phyloP scores from a whole-genome alignment of 2,888 invertebrate species.

The Napeogenes inachia region DNA sequence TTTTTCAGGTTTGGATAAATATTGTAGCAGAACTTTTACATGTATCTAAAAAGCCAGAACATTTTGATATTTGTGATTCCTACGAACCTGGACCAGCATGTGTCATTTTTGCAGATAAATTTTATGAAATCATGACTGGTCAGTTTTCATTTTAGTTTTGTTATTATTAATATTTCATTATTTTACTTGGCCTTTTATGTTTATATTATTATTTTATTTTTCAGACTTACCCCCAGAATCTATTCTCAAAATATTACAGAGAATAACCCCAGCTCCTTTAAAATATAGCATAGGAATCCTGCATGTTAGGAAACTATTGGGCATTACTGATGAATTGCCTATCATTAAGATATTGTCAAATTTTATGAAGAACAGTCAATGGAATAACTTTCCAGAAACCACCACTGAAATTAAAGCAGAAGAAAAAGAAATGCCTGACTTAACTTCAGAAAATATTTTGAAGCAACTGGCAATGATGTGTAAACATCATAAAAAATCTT shows the following conservation, averaged over 20 bases:
- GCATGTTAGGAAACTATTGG: slow-evolving; percentile 36
- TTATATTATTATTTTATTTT: slow-evolving; percentile 32
- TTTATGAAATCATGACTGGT: slow-evolving; percentile 60
- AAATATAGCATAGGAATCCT: slow-evolving; percentile 47
- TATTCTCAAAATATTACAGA: slow-evolving; percentile 50
- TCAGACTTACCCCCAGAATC: slow-evolving; percentile 55
- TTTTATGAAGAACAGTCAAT: slow-evolving; percentile 43
- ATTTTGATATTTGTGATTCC: slow-evolving; percentile 43
- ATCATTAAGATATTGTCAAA: slow-evolving; percentile 46
- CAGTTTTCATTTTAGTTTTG: slow-evolving; percentile 15
- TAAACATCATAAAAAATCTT: slow-evolving; percentile 17
- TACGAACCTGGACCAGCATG: slow-evolving; percentile 56
- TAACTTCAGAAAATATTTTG: slow-evolving; percentile 40
- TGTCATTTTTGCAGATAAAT: slow-evolving; percentile 51
- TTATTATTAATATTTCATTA: slow-evolving; percentile 1
- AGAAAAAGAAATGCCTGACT: slow-evolving; percentile 29
- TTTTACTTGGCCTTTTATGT: not conserved
- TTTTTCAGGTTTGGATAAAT: slow-evolving; percentile 62
- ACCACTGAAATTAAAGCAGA: not conserved
- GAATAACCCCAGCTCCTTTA: slow-evolving; percentile 60
- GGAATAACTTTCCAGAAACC: slow-evolving; percentile 16
- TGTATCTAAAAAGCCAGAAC: slow-evolving; percentile 45
- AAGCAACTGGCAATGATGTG: slow-evolving; percentile 43
- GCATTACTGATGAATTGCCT: slow-evolving; percentile 43
- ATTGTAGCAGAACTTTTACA: slow-evolving; percentile 59